Base-by-base conservation (phyloP, 2,113 vertebrate species). In the Hepsetus odoe region DNA sequence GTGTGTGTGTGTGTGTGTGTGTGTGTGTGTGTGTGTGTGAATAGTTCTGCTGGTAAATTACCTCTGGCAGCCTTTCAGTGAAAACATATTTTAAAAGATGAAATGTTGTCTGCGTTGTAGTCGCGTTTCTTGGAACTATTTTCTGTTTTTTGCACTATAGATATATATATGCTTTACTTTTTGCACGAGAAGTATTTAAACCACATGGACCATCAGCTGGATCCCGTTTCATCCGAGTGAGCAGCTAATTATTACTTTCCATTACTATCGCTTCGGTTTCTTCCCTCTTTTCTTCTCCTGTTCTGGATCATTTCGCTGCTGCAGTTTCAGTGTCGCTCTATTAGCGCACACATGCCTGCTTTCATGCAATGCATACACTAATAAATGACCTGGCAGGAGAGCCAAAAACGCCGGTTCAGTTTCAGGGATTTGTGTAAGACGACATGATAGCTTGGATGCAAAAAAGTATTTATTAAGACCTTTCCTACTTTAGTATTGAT, bases 1-100 rank as follows among this genome's bases (percentile, higher is more conserved):
- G n/a, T n/a, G n/a, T n/a, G n/a, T n/a, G n/a, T n/a, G n/a, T n/a
- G n/a, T n/a, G n/a, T n/a, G n/a, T n/a, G n/a, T n/a, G n/a, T n/a
- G n/a, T n/a, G n/a, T n/a, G n/a, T n/a, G n/a, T n/a, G n/a, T n/a
- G n/a, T n/a, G 22, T 77, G 80, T 16, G 5, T 30, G 72, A 56
- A 5, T 22, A 9, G 18, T 59, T 72, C 32, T 4, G 7, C 22
- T n/a, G 7, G 46, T 67, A 10, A 56, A 67, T 67, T 26, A 65
- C 62, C 26, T 67, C 35, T 67, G 62, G 74, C 38, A 18, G 7
- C 30, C 6, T 49, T 30, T 42, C 61, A 65, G 61, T 38, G 32
- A 65, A 65, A 65, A 35, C 61, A 65, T 4, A 65, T 12, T 38
- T 20, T 65, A 35, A 18, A 38, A 38, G 61, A 65, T 65, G 35